These are phyloP conservation scores for Eupsilia transversa DNA, from an alignment of 2,888 invertebrate species.

Conservation along the genomic window DNA sequence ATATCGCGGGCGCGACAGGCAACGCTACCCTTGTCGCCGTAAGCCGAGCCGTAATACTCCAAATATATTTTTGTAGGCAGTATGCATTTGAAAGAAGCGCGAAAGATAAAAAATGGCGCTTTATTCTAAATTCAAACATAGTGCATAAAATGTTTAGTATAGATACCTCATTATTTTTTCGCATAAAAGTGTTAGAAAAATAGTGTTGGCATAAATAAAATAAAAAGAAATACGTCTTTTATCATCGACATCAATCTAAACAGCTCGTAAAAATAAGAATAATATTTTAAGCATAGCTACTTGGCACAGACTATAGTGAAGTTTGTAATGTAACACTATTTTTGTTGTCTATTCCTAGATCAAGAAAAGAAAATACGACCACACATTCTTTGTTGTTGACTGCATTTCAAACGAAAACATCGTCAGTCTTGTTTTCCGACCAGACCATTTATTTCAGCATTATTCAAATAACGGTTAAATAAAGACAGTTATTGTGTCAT, in stretches of 20 bases:
- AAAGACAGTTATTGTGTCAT: too few species aligned
- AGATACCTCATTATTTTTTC: too few species aligned
- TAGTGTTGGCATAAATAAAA: conserved; percentile 12
- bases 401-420: conserved; percentile 20
- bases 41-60: too few species aligned
- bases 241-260: conserved; percentile 25
- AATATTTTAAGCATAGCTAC: conserved; percentile 16
- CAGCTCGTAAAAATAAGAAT: conserved; percentile 24
- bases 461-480: too few species aligned
- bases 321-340: conserved; percentile 15
- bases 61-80: too few species aligned
- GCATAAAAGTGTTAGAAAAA: conserved; percentile 11
- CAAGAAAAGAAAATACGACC: background rate
- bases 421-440: background rate
- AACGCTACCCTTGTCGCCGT: too few species aligned
- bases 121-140: conserved; percentile 24
- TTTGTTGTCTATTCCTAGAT: conserved; percentile 20
- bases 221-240: conserved; percentile 19
- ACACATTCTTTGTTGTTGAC: conserved; percentile 22
- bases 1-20: too few species aligned
- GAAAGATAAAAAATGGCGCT: background rate
- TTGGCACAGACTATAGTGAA: conserved; percentile 32
- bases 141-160: too few species aligned
- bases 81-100: too few species aligned
- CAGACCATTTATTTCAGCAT: too few species aligned